Percentiles rank a stretch among this genome's conserved stretches.
Evolutionary conservation across 2,888 invertebrate genomes (phyloP).

Genomic region (Eudasyphora cyanicolor): DNA sequence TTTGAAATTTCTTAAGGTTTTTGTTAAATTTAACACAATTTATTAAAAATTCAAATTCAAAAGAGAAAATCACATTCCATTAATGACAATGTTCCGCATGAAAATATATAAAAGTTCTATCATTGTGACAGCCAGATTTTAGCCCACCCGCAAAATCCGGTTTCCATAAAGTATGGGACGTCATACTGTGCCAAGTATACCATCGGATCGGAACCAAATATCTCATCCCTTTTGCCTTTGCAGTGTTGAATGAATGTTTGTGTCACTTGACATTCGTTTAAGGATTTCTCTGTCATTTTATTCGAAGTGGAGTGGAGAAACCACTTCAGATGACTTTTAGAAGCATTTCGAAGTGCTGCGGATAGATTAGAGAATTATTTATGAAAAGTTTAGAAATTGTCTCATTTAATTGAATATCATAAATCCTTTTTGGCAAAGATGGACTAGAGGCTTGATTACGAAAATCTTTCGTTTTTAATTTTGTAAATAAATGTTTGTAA

Average conservation of each 20-base stretch:
- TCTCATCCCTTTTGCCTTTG: slow-evolving; percentile 45
- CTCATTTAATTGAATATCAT: neutral
- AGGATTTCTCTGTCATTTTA: neutral
- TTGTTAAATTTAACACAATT: slow-evolving; percentile 22
- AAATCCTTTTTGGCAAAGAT: neutral
- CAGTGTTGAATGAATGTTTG: neutral
- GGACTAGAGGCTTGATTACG: too few species aligned
- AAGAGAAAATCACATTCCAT: neutral
- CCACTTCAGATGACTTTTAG: neutral
- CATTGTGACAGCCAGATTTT: slow-evolving; percentile 3
- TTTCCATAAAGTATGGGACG: slow-evolving; percentile 26
- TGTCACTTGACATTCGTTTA: slow-evolving; percentile 18
- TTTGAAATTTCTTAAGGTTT: slow-evolving; percentile 8
- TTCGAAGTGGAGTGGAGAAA: neutral
- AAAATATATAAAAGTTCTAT: slow-evolving; percentile 27
- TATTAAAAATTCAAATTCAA: slow-evolving; percentile 8
- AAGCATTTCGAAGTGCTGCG: neutral
- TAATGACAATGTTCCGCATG: slow-evolving; percentile 13
- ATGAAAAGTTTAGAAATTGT: neutral
- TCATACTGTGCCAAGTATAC: slow-evolving; percentile 47
- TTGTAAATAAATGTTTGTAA: too few species aligned
- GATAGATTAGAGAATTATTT: neutral
- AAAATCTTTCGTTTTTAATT: too few species aligned
- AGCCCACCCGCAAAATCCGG: neutral
- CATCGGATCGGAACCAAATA: slow-evolving; percentile 54